Percentiles rank a stretch among this genome's conserved stretches.
Evolutionary conservation across 1,140 invertebrate species (phyloP).

Genomic region (Cotesia vestalis): DNA sequence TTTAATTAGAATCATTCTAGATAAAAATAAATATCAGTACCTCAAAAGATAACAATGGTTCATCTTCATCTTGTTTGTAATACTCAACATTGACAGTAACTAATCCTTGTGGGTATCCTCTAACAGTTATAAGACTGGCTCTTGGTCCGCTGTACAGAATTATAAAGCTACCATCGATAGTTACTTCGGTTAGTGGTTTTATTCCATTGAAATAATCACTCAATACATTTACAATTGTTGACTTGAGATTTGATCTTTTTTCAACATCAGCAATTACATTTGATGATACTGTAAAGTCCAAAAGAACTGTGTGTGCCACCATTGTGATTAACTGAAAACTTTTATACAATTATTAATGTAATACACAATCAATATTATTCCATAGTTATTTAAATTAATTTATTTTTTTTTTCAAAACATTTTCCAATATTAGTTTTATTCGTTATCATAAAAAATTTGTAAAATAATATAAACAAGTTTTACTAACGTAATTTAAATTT

Average conservation of each 20-base stretch:
- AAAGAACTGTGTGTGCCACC: conserved; percentile 82
- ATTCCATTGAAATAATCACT: conserved; percentile 75
- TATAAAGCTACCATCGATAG: conserved; percentile 73
- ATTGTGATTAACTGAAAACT: conserved; percentile 59
- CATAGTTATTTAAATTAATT: neutral
- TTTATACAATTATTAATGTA: neutral
- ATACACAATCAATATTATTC: neutral
- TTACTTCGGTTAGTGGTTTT: conserved; percentile 71
- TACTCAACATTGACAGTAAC: conserved; percentile 84
- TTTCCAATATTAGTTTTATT: no score
- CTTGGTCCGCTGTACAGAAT: conserved; percentile 75
- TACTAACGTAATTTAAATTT: neutral
- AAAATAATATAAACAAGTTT: no score
- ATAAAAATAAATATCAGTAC: conserved; percentile 61
- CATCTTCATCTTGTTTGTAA: conserved; percentile 77
- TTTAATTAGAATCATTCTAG: neutral
- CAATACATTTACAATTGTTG: conserved; percentile 73
- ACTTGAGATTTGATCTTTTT: conserved; percentile 73
- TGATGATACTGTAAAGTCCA: conserved; percentile 82
- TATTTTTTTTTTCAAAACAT: no score
- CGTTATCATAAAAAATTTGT: no score
- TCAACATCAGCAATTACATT: conserved; percentile 72
- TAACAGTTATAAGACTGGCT: conserved; percentile 74
- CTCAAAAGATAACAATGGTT: conserved; percentile 77
- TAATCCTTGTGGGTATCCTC: conserved; percentile 77